Conservation (phyloP, 1,140 invertebrate species). For the Calliphora vicina region DNA sequence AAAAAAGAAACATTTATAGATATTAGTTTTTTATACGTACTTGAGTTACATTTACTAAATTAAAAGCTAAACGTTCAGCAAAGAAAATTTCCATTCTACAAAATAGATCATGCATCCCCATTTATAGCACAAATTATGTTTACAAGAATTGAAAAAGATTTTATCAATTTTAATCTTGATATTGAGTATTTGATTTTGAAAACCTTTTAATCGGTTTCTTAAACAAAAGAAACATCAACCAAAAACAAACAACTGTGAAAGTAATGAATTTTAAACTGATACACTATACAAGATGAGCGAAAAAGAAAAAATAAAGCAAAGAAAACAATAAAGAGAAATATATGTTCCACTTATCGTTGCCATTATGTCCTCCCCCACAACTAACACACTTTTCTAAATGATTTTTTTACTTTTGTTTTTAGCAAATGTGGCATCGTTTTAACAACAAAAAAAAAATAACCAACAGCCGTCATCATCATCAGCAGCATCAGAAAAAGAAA, state of each 20-base stretch:
- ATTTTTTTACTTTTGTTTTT: neutral
- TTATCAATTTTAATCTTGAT: constrained; percentile 3
- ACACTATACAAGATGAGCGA: neutral
- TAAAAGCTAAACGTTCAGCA: neutral
- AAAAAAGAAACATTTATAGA: too few species aligned
- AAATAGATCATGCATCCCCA: neutral
- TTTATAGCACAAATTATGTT: neutral
- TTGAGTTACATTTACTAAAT: too few species aligned
- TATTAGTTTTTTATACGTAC: too few species aligned
- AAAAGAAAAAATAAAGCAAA: neutral
- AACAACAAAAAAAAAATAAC: neutral
- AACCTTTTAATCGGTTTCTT: neutral
- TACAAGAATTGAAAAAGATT: too few species aligned
- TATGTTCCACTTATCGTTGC: neutral
- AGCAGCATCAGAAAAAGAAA: neutral
- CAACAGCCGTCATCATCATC: neutral
- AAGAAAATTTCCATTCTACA: too few species aligned
- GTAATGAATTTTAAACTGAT: neutral
- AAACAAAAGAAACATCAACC: neutral
- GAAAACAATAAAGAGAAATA: constrained; percentile 2
- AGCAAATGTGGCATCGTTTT: neutral
- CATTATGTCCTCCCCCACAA: neutral
- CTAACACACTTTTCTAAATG: neutral
- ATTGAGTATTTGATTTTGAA: neutral
- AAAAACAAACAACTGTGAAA: neutral